Evolutionary conservation across 2,888 invertebrate genomes (phyloP).

Genomic region (Drosophila emarginata): DNA sequence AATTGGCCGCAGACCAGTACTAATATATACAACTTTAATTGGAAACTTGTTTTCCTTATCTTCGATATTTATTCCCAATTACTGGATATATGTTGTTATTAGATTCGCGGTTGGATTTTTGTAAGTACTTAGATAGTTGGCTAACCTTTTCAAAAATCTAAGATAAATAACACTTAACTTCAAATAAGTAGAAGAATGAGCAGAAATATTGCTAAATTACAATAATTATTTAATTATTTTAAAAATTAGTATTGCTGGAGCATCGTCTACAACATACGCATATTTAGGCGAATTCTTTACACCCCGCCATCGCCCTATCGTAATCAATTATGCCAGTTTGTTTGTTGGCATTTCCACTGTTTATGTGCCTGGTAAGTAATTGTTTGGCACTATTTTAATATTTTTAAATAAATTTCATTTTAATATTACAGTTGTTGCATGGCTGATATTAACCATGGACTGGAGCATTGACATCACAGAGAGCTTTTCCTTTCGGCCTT

Average conservation of each 20-base stretch:
- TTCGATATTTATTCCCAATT: slow-evolving; percentile 83
- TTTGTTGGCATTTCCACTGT: slow-evolving; percentile 80
- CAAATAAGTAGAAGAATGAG: not conserved
- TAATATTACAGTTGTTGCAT: slow-evolving; percentile 70
- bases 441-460: slow-evolving; percentile 76
- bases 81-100: slow-evolving; percentile 83
- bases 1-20: slow-evolving; percentile 83
- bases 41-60: slow-evolving; percentile 83
- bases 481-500: slow-evolving; percentile 77
- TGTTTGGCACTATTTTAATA: not conserved
- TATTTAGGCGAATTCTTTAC: slow-evolving; percentile 83
- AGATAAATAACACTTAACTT: not conserved
- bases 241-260: slow-evolving; percentile 80
- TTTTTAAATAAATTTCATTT: not conserved
- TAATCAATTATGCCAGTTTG: slow-evolving; percentile 81
- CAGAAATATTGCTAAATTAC: not conserved
- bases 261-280: slow-evolving; percentile 82
- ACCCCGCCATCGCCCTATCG: slow-evolving; percentile 76
- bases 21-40: slow-evolving; percentile 83
- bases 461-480: slow-evolving; percentile 76
- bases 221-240: not conserved
- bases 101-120: slow-evolving; percentile 84
- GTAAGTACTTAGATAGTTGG: slow-evolving; percentile 82
- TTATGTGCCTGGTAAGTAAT: slow-evolving; percentile 75
- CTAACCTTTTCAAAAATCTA: not conserved